phyloP scores from a whole-genome alignment of 2,888 invertebrate genomes.

The Harmothoe impar region DNA sequence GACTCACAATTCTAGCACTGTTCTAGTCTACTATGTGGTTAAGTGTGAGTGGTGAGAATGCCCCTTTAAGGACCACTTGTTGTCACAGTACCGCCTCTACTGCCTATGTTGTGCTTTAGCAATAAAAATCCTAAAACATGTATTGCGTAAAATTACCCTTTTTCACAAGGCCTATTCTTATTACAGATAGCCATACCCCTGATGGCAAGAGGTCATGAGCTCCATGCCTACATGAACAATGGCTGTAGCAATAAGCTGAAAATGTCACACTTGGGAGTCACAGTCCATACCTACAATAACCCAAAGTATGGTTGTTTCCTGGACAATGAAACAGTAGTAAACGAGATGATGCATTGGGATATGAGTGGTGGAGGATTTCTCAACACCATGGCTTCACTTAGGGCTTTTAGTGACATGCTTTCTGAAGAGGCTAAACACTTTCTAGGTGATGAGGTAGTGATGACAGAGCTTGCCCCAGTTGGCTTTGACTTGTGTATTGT shows the following conservation, averaged over 20 bases:
- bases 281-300: not conserved
- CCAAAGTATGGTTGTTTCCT: too few relatives aligned
- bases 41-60: too few relatives aligned
- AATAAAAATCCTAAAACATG: too few relatives aligned
- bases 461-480: not conserved
- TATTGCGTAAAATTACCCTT: too few relatives aligned
- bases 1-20: too few relatives aligned
- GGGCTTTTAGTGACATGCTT: too few relatives aligned
- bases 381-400: not conserved
- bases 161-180: too few relatives aligned
- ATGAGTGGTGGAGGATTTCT: not conserved
- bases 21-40: too few relatives aligned
- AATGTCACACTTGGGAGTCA: not conserved
- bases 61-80: too few relatives aligned
- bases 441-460: not conserved
- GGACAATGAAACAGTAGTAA: too few relatives aligned
- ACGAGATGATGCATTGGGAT: not conserved
- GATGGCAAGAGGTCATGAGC: not conserved
- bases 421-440: not conserved
- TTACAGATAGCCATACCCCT: not conserved
- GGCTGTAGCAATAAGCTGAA: not conserved
- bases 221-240: not conserved
- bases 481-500: slow-evolving; percentile 11
- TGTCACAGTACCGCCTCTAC: too few relatives aligned
- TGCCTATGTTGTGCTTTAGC: too few relatives aligned